Evolutionary conservation across 2,888 invertebrate genomes (phyloP), one percentile per base, ranked within the genome.

Genomic region (Allolobophora icterica): DNA sequence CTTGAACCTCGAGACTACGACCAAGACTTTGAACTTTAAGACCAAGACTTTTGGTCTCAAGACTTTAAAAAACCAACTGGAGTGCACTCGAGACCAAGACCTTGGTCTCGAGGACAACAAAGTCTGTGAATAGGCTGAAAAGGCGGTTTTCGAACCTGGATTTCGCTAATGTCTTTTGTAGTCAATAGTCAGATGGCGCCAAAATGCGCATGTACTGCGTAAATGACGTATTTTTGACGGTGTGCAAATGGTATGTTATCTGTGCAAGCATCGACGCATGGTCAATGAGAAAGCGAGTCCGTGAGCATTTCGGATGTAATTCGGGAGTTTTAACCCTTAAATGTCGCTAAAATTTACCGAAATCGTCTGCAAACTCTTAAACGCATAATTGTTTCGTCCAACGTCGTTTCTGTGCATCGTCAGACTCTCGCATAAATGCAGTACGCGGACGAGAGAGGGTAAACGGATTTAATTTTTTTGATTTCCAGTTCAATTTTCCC

Each of bases 391-490:
- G 11, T 71, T 71, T 71, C 71, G 71, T 71, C 8, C 71, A 71
- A 13, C 30, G 71, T 71, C 71, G 30, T 71, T 71, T 71, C 71
- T 71, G 71, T n/a, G 71, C n/a, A 71, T 40, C 84, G 84, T 84
- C 83, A 42, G 84, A 90, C 38, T 35, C 84, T 71, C 21, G 71
- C 71, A n/a, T n/a, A 38, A 40, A 90, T 89, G 89, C 91, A 91
- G 34, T 87, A 84, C 83, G 90, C 84, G 52, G 91, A 91, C 89
- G 91, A 91, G 52, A 90, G 83, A 58, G 91, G 91, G 91, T 91
- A 90, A 87, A 87, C 35, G 35, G 87, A 35, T 87, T 38, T 87
- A 38, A 34, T 87, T 34, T 84, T 35, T 24, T 38, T 15, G 87
- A 19, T 87, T 84, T 87, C 38, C 33, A 87, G 3, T 87, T 87